These are phyloP conservation scores for Cantharis nigra DNA, from an alignment of 2,888 invertebrate species.

Conservation along the genomic window DNA sequence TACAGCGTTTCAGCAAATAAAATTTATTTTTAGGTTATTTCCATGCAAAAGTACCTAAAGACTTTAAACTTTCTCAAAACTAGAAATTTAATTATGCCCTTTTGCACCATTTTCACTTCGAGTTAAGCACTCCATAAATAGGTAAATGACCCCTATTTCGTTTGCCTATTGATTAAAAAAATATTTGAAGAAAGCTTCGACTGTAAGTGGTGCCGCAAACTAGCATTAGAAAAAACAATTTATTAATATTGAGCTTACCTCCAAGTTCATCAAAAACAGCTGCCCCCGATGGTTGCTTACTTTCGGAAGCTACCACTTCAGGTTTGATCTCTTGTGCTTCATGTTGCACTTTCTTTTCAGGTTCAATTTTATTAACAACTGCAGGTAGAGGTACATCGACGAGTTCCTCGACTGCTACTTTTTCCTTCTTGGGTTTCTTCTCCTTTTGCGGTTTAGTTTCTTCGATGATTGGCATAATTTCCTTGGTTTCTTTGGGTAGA, in stretches of 20 bases:
- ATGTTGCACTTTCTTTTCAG: conserved; percentile 21
- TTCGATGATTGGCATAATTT: conserved; percentile 41
- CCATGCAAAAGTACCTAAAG: no score
- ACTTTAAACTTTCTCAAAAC: neutral
- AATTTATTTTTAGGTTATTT: no score
- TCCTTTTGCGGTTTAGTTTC: conserved; percentile 49
- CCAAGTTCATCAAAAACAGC: conserved; percentile 65
- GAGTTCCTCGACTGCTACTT: conserved; percentile 33
- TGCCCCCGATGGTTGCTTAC: conserved; percentile 37
- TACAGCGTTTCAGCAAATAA: no score
- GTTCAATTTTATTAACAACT: conserved; percentile 42
- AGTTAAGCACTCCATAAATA: no score
- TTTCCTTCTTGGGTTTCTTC: conserved; percentile 53
- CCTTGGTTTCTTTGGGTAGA: conserved; percentile 47
- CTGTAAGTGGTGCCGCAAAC: no score
- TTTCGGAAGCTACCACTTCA: conserved; percentile 37
- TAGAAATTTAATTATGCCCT: neutral
- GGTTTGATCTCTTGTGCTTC: conserved; percentile 35
- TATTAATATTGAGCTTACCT: conserved; percentile 51
- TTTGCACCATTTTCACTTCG: no score
- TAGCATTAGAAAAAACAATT: no score
- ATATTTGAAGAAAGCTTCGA: no score
- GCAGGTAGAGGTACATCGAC: conserved; percentile 42
- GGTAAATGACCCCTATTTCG: no score
- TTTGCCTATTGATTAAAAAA: no score